These are phyloP conservation scores for Margarornis squamiger DNA, from an alignment of 2,797 vertebrate genomes.

Conservation along the genomic window DNA sequence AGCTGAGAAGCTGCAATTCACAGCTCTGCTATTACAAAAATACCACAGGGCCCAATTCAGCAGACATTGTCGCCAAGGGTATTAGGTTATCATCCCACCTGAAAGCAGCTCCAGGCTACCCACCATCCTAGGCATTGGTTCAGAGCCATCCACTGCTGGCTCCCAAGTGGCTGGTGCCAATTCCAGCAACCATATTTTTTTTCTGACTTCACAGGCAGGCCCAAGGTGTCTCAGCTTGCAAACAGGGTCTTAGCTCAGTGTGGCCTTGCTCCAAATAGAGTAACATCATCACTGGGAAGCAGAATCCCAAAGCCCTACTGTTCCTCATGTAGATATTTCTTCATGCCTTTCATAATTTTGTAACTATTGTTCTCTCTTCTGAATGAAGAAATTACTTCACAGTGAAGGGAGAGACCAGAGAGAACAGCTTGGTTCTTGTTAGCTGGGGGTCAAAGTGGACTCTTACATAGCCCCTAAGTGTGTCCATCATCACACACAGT, in stretches of 20 bases:
- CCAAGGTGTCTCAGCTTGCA: not conserved
- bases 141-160: not conserved
- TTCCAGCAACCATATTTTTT: not conserved
- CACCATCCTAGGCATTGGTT: not conserved
- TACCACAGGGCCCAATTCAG: conserved; percentile 26
- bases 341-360: not conserved
- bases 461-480: not conserved
- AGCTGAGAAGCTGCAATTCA: conserved; percentile 35
- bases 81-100: not conserved
- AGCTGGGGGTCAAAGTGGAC: not conserved
- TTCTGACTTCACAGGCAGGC: not conserved
- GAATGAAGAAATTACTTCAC: not conserved
- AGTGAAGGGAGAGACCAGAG: not conserved
- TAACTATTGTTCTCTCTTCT: not conserved
- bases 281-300: not conserved
- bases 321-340: not conserved
- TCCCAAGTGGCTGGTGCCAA: not conserved
- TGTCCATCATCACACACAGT: too few species aligned
- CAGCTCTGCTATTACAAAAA: conserved; percentile 50
- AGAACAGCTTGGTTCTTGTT: not conserved
- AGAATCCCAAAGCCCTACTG: not conserved
- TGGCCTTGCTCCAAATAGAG: not conserved
- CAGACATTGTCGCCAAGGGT: not conserved
- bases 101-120: not conserved
- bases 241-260: not conserved